Conservation (phyloP, 2,797 vertebrate genomes). For the Argyrosomus regius region DNA sequence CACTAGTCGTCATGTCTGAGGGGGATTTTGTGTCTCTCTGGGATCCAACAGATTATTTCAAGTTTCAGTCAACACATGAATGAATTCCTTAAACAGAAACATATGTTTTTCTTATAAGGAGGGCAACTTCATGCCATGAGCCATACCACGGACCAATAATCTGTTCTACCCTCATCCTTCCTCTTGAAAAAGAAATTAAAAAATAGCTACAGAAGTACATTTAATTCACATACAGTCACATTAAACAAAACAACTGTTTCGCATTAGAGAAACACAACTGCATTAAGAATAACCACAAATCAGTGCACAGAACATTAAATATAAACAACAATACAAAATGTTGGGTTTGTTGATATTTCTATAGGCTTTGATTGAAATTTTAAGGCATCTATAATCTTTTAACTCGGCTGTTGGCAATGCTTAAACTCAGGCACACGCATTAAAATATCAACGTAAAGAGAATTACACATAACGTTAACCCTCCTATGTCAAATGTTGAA, state of each 20-base stretch:
- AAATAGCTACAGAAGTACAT: slow-evolving; percentile 7
- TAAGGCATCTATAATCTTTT: slow-evolving; percentile 41
- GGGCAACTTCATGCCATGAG: slow-evolving; percentile 56
- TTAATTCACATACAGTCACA: slow-evolving; percentile 36
- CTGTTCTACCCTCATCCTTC: slow-evolving; percentile 42
- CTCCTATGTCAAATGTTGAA: slow-evolving; percentile 7
- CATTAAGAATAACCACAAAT: slow-evolving; percentile 56
- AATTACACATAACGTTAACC: slow-evolving; percentile 20
- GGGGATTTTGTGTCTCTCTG: slow-evolving; percentile 42
- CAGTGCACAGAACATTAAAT: slow-evolving; percentile 80
- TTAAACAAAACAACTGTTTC: slow-evolving; percentile 44
- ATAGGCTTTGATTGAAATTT: slow-evolving; percentile 21
- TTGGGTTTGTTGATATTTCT: slow-evolving; percentile 11
- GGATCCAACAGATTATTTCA: slow-evolving; percentile 50
- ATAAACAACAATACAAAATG: slow-evolving; percentile 49
- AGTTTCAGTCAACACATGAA: slow-evolving; percentile 45
- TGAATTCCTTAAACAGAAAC: slow-evolving; percentile 33
- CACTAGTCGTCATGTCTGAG: slow-evolving; percentile 31
- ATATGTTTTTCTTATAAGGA: slow-evolving; percentile 22
- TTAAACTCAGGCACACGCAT: slow-evolving; percentile 32
- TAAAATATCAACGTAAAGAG: slow-evolving; percentile 19
- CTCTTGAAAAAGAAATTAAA: slow-evolving; percentile 13
- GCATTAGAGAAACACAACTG: slow-evolving; percentile 59
- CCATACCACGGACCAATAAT: slow-evolving; percentile 36
- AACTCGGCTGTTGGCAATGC: slow-evolving; percentile 36